These are phyloP conservation scores for Psittacula cyanocephala DNA, from an alignment of 2,113 vertebrate species.

Conservation along the genomic window DNA sequence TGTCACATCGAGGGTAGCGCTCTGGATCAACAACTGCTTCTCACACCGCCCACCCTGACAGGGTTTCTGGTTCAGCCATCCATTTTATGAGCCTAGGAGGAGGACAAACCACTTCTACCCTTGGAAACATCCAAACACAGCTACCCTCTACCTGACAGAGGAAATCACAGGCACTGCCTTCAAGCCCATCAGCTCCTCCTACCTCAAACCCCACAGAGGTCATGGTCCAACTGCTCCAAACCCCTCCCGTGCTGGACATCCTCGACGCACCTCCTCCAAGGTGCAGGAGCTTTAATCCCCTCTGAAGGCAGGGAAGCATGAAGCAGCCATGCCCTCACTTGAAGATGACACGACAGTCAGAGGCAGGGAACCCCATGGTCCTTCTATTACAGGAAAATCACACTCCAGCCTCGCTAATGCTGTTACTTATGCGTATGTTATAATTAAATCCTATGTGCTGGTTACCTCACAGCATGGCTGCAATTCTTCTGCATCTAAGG, in stretches of 20 bases:
- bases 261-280: accelerated
- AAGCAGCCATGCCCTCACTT: neutral
- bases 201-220: accelerated
- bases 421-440: constrained; percentile 41
- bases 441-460: constrained; percentile 75
- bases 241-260: accelerated
- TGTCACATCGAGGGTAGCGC: neutral
- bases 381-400: constrained; percentile 39
- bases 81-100: neutral
- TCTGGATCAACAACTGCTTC: neutral
- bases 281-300: neutral
- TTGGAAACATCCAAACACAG: neutral
- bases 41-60: neutral
- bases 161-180: neutral
- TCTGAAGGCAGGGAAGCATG: neutral
- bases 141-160: neutral
- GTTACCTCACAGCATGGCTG: constrained; percentile 72
- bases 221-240: neutral
- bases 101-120: neutral
- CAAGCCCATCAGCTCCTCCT: neutral
- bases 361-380: constrained; percentile 47
- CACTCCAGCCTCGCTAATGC: constrained; percentile 26
- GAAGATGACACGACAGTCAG: neutral
- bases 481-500: constrained; percentile 62
- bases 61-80: neutral